Conservation (phyloP, 64 coral and sea anemone species). For the Porites australiensis region DNA sequence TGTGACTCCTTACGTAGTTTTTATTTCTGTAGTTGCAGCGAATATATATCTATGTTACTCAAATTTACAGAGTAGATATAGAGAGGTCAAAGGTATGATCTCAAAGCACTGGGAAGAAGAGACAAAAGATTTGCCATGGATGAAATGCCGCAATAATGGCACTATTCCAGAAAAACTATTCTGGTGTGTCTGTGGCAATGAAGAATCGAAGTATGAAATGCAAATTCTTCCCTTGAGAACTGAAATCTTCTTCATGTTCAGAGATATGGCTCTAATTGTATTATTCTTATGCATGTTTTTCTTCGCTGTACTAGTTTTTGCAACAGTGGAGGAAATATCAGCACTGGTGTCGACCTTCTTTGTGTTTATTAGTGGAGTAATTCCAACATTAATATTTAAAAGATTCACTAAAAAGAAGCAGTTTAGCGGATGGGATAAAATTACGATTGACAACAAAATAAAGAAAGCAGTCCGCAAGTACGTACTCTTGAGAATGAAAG, state of each 20-base stretch:
- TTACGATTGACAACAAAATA: background rate
- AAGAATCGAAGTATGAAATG: background rate
- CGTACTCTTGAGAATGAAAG: too few relatives aligned
- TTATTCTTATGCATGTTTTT: conserved; percentile 4
- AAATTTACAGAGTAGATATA: conserved; percentile 13
- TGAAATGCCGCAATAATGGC: background rate
- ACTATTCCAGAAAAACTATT: conserved; percentile 2
- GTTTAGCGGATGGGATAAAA: conserved; percentile 6
- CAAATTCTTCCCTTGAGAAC: conserved; percentile 1
- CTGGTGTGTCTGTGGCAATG: conserved; percentile 17
- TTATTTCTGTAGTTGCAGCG: background rate
- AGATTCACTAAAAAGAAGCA: background rate
- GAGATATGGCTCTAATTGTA: conserved; percentile 7
- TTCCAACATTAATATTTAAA: background rate
- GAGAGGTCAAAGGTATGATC: background rate
- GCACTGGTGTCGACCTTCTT: background rate
- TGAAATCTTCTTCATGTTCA: conserved; percentile 11
- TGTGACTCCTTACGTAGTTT: background rate
- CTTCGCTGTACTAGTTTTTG: background rate
- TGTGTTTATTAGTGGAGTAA: background rate
- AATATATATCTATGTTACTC: conserved; percentile 24
- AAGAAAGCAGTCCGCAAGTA: conserved; percentile 8
- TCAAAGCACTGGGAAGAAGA: background rate
- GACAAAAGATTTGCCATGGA: background rate
- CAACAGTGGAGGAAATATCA: background rate